A percentile compares a stretch with the other conserved stretches of the same genome.
Evolutionary conservation across 2,797 vertebrate species (phyloP).

Genomic region (Sarcoramphus papa): DNA sequence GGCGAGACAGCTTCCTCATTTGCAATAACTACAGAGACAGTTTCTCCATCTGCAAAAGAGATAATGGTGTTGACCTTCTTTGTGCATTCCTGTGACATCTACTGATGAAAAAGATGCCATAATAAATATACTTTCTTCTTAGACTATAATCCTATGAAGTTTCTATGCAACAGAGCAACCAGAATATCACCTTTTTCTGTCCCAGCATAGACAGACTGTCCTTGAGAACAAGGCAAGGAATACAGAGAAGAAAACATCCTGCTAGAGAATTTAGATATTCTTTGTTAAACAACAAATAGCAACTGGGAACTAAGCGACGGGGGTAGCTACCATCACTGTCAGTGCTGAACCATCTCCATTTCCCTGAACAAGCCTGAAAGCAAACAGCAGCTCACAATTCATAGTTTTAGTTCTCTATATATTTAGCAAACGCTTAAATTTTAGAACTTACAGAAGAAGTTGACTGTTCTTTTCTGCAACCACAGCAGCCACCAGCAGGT

Average conservation of each 20-base stretch:
- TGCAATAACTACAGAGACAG: conserved; percentile 24
- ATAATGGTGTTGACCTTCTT: conserved; percentile 52
- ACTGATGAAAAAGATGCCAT: conserved; percentile 5
- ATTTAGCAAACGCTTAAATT: neutral
- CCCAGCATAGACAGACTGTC: neutral
- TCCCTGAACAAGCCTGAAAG: neutral
- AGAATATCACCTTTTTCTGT: neutral
- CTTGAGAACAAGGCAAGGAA: neutral
- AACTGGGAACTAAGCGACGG: neutral
- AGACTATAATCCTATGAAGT: neutral
- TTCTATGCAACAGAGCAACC: neutral
- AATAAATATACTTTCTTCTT: neutral
- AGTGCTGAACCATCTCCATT: neutral
- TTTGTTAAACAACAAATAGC: neutral
- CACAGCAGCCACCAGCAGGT: neutral
- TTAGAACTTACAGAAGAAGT: neutral
- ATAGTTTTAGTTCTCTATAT: neutral
- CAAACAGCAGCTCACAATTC: neutral
- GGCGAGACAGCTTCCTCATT: conserved; percentile 5
- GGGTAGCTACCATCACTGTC: neutral
- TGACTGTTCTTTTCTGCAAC: neutral
- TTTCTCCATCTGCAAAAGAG: conserved; percentile 17
- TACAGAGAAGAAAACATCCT: neutral
- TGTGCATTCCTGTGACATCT: neutral
- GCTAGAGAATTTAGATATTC: neutral